These are phyloP conservation scores for Patella caerulea DNA, from an alignment of 2,888 invertebrate genomes.

Conservation along the genomic window DNA sequence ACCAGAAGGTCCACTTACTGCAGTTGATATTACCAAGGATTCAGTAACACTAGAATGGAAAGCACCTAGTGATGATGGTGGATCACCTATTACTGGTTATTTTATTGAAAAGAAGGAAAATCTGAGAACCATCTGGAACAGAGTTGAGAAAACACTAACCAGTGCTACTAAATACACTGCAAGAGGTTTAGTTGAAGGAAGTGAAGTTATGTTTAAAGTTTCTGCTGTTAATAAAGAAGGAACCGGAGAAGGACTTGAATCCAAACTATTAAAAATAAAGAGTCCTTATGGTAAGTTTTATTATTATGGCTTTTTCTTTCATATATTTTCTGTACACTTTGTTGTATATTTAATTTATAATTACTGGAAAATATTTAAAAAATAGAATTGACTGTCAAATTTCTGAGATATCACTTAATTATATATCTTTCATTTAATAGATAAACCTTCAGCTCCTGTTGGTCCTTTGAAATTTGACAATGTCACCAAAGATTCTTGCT, in stretches of 20 bases:
- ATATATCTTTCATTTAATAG: constrained; percentile 36
- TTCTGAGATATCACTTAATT: neutral
- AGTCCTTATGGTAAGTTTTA: constrained; percentile 80
- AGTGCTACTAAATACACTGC: constrained; percentile 75
- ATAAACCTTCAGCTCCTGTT: constrained; percentile 61
- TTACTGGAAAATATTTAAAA: no score
- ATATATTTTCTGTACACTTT: neutral
- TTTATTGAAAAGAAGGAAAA: constrained; percentile 85
- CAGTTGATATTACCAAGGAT: constrained; percentile 72
- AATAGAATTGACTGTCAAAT: neutral
- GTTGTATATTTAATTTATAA: no score
- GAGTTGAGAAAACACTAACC: constrained; percentile 56
- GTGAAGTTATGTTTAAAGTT: constrained; percentile 88
- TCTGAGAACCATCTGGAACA: constrained; percentile 57
- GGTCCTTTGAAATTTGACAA: constrained; percentile 86
- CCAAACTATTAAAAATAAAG: constrained; percentile 75
- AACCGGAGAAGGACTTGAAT: constrained; percentile 79
- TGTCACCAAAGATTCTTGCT: constrained; percentile 94
- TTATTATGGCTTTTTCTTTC: neutral
- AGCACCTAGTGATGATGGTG: constrained; percentile 73
- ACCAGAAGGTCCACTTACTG: constrained; percentile 71
- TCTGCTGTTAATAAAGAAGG: constrained; percentile 89
- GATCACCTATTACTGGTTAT: constrained; percentile 72
- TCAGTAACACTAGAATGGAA: constrained; percentile 74
- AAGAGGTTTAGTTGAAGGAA: constrained; percentile 80